phyloP scores from a whole-genome alignment of 1,140 invertebrate genomes.

The Lepidurus arcticus region DNA sequence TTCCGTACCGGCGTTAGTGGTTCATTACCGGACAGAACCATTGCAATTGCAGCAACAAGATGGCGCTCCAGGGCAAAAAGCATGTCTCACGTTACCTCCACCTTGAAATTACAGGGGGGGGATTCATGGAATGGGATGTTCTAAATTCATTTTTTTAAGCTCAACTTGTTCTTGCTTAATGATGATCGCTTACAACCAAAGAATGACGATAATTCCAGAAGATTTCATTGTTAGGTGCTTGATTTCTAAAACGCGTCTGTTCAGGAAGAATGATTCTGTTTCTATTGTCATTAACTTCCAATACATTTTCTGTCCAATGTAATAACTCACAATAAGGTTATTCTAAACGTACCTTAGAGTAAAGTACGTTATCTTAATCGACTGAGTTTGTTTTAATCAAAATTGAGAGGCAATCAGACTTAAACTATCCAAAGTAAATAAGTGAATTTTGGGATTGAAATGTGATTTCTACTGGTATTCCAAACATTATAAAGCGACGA shows the following conservation, averaged over 20 bases:
- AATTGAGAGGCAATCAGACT: no score
- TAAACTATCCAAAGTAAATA: no score
- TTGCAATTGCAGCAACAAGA: conserved; percentile 14
- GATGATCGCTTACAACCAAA: not conserved
- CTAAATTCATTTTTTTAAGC: not conserved
- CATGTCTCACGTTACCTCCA: not conserved
- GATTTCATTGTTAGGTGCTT: not conserved
- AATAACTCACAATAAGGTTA: no score
- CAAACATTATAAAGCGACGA: not conserved
- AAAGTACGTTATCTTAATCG: no score
- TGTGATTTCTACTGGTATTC: no score
- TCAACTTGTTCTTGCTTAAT: not conserved
- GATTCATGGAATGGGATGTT: no score
- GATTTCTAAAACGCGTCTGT: not conserved
- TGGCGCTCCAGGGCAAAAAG: not conserved
- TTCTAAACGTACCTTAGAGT: no score
- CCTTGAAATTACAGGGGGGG: not conserved
- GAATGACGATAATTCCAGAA: not conserved
- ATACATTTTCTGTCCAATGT: not conserved
- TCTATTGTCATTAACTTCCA: not conserved
- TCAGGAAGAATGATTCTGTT: not conserved
- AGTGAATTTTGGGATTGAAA: no score
- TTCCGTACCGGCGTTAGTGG: not conserved
- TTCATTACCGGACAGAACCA: not conserved
- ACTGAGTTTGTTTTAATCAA: no score